A percentile compares a stretch with the other conserved stretches of the same genome.
Evolutionary conservation across 2,113 vertebrate genomes (phyloP).

Genomic region (Silurus glanis): DNA sequence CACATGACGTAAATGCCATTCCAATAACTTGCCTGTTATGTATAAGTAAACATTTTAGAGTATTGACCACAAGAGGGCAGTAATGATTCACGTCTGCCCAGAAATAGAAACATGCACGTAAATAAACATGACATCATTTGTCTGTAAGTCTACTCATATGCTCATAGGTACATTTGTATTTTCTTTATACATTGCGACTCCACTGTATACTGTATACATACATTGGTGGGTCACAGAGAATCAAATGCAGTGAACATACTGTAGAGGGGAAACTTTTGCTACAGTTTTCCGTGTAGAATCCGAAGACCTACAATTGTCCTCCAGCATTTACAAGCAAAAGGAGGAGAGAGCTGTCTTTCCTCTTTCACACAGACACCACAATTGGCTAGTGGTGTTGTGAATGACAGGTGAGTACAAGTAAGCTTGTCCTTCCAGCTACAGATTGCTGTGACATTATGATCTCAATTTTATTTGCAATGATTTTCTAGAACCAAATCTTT

Average conservation of each 20-base stretch:
- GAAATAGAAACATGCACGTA: background rate
- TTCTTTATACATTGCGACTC: background rate
- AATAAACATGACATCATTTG: background rate
- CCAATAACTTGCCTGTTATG: no score
- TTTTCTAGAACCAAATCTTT: background rate
- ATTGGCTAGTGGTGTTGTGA: background rate
- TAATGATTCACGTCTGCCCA: constrained; percentile 7
- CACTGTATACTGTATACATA: constrained; percentile 33
- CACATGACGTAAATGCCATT: no score
- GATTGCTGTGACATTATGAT: background rate
- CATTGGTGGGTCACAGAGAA: constrained; percentile 3
- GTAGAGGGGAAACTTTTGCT: background rate
- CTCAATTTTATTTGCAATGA: background rate
- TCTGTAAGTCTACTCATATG: background rate
- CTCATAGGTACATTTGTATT: background rate
- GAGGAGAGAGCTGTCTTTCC: background rate
- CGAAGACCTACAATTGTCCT: background rate
- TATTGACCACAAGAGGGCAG: constrained; percentile 25
- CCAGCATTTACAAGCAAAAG: background rate
- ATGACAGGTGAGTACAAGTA: background rate
- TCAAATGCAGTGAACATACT: background rate
- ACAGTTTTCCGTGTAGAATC: background rate
- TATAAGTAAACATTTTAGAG: background rate
- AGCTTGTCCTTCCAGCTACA: background rate
- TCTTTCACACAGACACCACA: background rate